Base-by-base conservation (phyloP, 1,140 invertebrate species). In the Elymnias hypermnestra region DNA sequence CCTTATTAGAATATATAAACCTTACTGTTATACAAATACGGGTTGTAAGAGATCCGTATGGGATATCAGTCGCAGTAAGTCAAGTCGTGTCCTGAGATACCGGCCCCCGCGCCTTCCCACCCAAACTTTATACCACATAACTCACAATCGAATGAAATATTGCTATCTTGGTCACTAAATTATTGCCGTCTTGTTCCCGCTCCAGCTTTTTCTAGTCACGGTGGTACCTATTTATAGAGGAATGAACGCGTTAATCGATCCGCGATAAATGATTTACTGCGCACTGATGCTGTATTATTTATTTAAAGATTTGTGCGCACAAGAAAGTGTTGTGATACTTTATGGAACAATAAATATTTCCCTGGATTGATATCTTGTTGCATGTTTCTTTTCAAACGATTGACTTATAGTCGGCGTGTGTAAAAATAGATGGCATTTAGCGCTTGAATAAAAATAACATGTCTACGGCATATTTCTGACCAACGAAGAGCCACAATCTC, bases 61-160 rank as follows among this genome's bases (percentile, higher is more conserved):
- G 43, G 42, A 53, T 67, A 67, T 67, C 63, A 53, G 54, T 21
- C 29, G 53, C 44, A 52, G 49, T 67, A 63, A 67, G 45, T 67
- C 63, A 66, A 54, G 50, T 35, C 52, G 56, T 61, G 64, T 67
- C 63, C 60, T 57, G 42, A 63, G 63, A 74, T 74, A 72, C 57
- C 59, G 58, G 55, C 59, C 65, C 49, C 61, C 56, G 61, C 73
- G 48, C 59, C 65, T 71, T 59, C 64, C 72, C 63, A 78, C 76
- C 67, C 69, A 67, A 68, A 76, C 64, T 75, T 74, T 67, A 75
- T 71, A 72, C 68, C 55, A 75, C 61, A 74, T 82, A 78, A 82
- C 63, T 82, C 74, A 82, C 65, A 64, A 55, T 60, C 43, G 71
- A 66, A 78, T 78, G 74, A 82, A 65, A 70, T 76, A 75, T 78